Percentiles rank a stretch among this genome's conserved stretches.
Conservation (phyloP, 2,113 vertebrate genomes). For the Siniperca chuatsi region DNA sequence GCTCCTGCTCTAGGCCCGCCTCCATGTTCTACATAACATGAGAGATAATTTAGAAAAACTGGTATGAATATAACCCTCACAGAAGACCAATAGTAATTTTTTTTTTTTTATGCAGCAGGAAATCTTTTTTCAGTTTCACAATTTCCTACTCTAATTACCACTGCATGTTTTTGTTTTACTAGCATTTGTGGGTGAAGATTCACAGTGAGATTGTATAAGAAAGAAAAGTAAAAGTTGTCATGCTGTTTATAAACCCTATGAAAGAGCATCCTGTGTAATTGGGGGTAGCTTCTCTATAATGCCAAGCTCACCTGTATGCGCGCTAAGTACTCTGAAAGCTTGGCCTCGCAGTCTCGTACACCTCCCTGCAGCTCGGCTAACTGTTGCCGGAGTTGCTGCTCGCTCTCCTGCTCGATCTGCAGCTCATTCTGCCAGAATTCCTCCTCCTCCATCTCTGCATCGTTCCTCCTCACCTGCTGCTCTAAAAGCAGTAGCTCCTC, state of each 20-base stretch:
- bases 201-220: not conserved
- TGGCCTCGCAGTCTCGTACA: conserved; percentile 89
- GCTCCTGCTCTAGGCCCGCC: conserved; percentile 89
- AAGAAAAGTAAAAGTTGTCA: not conserved
- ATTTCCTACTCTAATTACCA: not conserved
- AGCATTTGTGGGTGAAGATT: not conserved
- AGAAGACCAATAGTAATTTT: not conserved
- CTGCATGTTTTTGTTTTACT: not conserved
- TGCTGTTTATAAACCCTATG: not conserved
- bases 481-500: conserved; percentile 91
- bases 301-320: conserved; percentile 83
- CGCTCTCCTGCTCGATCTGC: conserved; percentile 94
- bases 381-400: conserved; percentile 91
- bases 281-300: not conserved
- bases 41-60: not conserved
- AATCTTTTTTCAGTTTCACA: not conserved
- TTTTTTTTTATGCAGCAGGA: not conserved
- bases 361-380: conserved; percentile 90
- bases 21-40: conserved; percentile 83
- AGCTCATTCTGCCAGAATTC: conserved; percentile 97
- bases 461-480: conserved; percentile 92
- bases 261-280: not conserved
- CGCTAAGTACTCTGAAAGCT: conserved; percentile 88
- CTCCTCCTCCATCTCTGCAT: conserved; percentile 93
- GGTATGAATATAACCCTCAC: not conserved